Conservation (phyloP, 2,888 invertebrate genomes). For the Acleris literana region DNA sequence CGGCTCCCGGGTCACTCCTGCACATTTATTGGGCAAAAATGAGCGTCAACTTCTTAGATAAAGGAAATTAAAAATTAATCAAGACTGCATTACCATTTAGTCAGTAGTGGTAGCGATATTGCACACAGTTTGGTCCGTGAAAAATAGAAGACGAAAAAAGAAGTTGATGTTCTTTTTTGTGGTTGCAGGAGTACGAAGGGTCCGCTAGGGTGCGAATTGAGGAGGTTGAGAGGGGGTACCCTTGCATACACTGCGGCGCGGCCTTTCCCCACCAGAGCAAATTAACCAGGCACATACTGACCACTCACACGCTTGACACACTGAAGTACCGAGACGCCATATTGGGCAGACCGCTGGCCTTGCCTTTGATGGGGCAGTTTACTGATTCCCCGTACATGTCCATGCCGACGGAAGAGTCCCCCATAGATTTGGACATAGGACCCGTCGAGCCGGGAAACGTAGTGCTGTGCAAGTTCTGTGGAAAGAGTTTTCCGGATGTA, state of each 20-base stretch:
- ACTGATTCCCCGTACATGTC: conserved; percentile 75
- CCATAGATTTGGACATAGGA: conserved; percentile 82
- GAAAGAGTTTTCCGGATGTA: conserved; percentile 95
- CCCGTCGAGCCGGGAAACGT: conserved; percentile 88
- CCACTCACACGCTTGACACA: conserved; percentile 94
- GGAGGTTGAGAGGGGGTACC: conserved; percentile 85
- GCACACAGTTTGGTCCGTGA: conserved; percentile 76
- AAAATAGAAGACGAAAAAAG: conserved; percentile 86
- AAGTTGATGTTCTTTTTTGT: conserved; percentile 94
- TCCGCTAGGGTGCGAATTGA: conserved; percentile 82
- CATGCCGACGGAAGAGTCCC: conserved; percentile 84
- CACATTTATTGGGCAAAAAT: conserved; percentile 89
- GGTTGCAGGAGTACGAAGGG: conserved; percentile 96
- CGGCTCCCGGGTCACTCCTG: conserved; percentile 82
- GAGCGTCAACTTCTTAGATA: conserved; percentile 93
- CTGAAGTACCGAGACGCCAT: conserved; percentile 92
- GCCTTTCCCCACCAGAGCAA: conserved; percentile 95
- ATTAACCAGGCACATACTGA: conserved; percentile 94
- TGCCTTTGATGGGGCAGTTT: conserved; percentile 76
- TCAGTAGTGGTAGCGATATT: conserved; percentile 80
- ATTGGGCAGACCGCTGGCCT: conserved; percentile 67
- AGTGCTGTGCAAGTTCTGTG: conserved; percentile 95
- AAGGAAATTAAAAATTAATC: conserved; percentile 68
- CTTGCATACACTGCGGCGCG: conserved; percentile 95
- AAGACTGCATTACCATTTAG: conserved; percentile 82